phyloP scores from a whole-genome alignment of 1,140 invertebrate species.

The Stegodyphus dumicola region DNA sequence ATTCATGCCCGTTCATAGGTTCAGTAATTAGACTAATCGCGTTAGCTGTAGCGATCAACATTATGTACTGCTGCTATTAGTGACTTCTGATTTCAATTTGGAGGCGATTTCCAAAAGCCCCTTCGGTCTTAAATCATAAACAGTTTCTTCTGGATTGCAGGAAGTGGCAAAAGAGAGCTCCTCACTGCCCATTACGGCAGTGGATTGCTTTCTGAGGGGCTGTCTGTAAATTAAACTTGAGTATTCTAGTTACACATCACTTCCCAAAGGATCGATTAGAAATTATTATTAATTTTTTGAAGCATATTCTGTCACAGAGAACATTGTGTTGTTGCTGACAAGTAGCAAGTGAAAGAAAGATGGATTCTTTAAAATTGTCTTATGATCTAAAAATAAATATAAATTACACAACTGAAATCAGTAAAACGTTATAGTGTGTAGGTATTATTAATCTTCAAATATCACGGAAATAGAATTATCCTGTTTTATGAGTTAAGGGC shows the following conservation, averaged over 20 bases:
- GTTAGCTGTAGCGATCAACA: neutral
- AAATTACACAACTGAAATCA: too few species aligned
- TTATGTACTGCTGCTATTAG: neutral
- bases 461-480: too few species aligned
- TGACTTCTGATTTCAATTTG: conserved; percentile 11
- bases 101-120: conserved; percentile 11
- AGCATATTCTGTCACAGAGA: too few species aligned
- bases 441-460: too few species aligned
- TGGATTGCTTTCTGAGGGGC: conserved; percentile 11
- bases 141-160: conserved; percentile 30
- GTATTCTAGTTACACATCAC: neutral
- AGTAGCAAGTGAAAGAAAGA: too few species aligned
- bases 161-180: conserved; percentile 24
- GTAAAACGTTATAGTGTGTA: too few species aligned
- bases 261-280: too few species aligned
- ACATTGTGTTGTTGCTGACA: too few species aligned
- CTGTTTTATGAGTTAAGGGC: too few species aligned
- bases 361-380: too few species aligned
- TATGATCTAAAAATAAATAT: too few species aligned
- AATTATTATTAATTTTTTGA: too few species aligned
- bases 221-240: neutral
- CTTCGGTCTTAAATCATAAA: conserved; percentile 41
- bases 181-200: conserved; percentile 18
- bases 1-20: conserved; percentile 16
- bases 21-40: conserved; percentile 25